These are phyloP conservation scores for Tillus elongatus DNA, from an alignment of 2,888 invertebrate genomes.

Conservation along the genomic window DNA sequence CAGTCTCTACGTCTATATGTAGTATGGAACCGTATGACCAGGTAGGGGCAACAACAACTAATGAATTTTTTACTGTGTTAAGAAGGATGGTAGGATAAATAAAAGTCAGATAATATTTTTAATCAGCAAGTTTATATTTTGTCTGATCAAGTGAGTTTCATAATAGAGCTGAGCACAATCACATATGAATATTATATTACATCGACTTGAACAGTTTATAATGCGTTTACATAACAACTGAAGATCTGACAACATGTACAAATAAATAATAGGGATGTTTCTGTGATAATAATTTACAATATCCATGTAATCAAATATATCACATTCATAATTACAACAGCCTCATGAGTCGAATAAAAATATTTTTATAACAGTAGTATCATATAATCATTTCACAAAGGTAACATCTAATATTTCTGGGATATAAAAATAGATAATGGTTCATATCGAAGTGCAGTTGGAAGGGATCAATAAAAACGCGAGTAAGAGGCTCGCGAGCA, in stretches of 20 bases:
- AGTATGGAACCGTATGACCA: too few relatives aligned
- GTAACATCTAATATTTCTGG: slow-evolving; percentile 35
- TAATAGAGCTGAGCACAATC: slow-evolving; percentile 36
- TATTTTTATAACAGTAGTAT: slow-evolving; percentile 26
- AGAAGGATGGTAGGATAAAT: neutral
- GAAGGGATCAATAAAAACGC: slow-evolving; percentile 26
- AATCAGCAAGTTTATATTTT: slow-evolving; percentile 34
- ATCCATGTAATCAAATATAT: slow-evolving; percentile 42
- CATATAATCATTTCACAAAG: slow-evolving; percentile 26
- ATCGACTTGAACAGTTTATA: slow-evolving; percentile 37
- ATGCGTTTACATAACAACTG: slow-evolving; percentile 31
- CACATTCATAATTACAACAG: slow-evolving; percentile 45
- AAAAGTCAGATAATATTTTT: slow-evolving; percentile 16
- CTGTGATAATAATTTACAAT: slow-evolving; percentile 36
- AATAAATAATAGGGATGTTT: slow-evolving; percentile 36
- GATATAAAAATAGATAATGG: slow-evolving; percentile 39
- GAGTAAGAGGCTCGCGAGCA: slow-evolving; percentile 26
- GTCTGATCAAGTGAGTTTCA: slow-evolving; percentile 32
- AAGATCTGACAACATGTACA: slow-evolving; percentile 37
- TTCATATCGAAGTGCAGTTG: slow-evolving; percentile 29
- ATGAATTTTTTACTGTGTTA: too few relatives aligned
- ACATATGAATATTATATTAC: slow-evolving; percentile 35
- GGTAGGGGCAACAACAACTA: too few relatives aligned
- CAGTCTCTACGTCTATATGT: too few relatives aligned
- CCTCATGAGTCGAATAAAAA: slow-evolving; percentile 35